Conservation (phyloP, 2,888 invertebrate species). For the Anodontia alba region DNA sequence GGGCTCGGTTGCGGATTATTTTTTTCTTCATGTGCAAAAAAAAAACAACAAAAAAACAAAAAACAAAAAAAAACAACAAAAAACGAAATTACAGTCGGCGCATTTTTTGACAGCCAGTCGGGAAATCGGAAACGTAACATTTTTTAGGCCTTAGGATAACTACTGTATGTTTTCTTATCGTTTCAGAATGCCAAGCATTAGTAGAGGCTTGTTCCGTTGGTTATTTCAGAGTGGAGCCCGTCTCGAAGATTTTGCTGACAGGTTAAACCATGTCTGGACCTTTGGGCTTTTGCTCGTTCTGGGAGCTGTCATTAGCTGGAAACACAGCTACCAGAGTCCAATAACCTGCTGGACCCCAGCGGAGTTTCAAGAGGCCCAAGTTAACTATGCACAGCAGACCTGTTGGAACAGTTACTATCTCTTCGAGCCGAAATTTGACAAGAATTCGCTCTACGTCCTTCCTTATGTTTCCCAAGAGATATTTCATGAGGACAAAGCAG, state of each 20-base stretch:
- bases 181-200: conserved; percentile 45
- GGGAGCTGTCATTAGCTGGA: conserved; percentile 49
- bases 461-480: neutral
- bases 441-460: neutral
- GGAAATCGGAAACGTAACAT: no score
- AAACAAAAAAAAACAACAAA: no score
- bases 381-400: neutral
- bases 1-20: no score
- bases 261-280: conserved; percentile 61
- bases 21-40: no score
- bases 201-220: conserved; percentile 34
- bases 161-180: no score
- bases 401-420: conserved; percentile 54
- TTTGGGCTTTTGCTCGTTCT: conserved; percentile 48
- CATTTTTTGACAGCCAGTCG: no score
- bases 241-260: conserved; percentile 55
- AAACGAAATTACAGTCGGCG: no score
- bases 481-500: neutral
- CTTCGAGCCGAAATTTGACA: neutral
- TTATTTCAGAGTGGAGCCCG: conserved; percentile 31
- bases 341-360: conserved; percentile 48
- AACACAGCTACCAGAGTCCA: conserved; percentile 34
- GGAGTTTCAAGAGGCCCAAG: conserved; percentile 18
- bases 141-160: no score
- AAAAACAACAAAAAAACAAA: no score